Conservation (phyloP, 2,888 invertebrate genomes). For the Hedya salicella region DNA sequence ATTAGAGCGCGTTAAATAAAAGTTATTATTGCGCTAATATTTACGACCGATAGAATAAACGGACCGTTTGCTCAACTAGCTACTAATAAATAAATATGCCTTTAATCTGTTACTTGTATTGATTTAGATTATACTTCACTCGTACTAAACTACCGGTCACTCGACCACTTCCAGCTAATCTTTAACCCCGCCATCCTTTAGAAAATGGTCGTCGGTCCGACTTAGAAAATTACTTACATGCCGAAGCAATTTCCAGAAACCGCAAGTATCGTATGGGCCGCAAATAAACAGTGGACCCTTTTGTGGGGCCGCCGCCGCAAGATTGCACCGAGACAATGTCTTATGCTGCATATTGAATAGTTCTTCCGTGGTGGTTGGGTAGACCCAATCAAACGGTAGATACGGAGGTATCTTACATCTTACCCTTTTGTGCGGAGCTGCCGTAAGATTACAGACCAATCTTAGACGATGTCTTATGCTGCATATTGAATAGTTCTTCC, state of each 20-base stretch:
- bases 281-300: slow-evolving; percentile 77
- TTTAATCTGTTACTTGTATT: too few species aligned
- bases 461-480: too few species aligned
- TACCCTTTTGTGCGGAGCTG: too few species aligned
- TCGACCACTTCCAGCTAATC: slow-evolving; percentile 49
- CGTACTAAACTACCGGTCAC: neutral
- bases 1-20: too few species aligned
- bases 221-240: slow-evolving; percentile 83
- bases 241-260: slow-evolving; percentile 75
- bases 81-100: too few species aligned
- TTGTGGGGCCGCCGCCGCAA: slow-evolving; percentile 77
- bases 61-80: too few species aligned
- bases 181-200: slow-evolving; percentile 55
- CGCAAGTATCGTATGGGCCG: slow-evolving; percentile 74
- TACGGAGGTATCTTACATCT: neutral
- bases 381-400: slow-evolving; percentile 11
- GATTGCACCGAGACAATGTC: slow-evolving; percentile 75
- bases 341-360: slow-evolving; percentile 59
- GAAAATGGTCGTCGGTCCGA: slow-evolving; percentile 68
- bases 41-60: too few species aligned
- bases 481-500: too few species aligned
- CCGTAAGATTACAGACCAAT: too few species aligned
- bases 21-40: too few species aligned
- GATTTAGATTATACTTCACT: neutral
- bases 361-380: slow-evolving; percentile 37